Base-by-base conservation (phyloP, 1,140 invertebrate genomes). In the Drosophila virilis region DNA sequence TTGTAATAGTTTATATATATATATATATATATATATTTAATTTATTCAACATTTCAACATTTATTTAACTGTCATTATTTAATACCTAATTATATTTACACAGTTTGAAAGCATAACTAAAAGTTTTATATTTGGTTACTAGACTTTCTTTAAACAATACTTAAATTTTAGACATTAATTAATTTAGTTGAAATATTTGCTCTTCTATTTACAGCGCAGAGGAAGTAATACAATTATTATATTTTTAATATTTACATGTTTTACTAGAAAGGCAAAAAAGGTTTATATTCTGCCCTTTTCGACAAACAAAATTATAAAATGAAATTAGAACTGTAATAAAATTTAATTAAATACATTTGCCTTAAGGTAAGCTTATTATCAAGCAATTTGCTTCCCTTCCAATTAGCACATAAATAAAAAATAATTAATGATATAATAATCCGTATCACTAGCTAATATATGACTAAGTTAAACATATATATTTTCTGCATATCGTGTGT, bases 31-130 rank as follows among this genome's bases (percentile, higher is more conserved):
- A 78, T 70, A 59, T 77, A 61, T 69, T 80, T 71, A 43, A 77
- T 69, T 79, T 71, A 51, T 51, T 76, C 59, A 88, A 86, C 79
- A 81, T 62, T 81, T 77, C 51, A 86, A 86, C 83, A 86, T 69
- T 54, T 51, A 68, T 50, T 78, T 50, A 88, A 83, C 84, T 74
- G 38, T 50, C 40, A 58, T 75, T 46, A 15, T 42, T 71, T 60
- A 65, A 66, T 69, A 46, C 55, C 62, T 58, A 51, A 74, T 58
- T 62, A 17, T 89, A 89, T 84, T 74, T 88, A 88, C 80, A 89
- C 13, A 52, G 52, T 59, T 68, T 60, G 55, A 43, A 72, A 69
- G 46, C 46, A 48, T 13, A 57, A 13, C 12, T 5, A 52, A 38
- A 40, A 52, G 12, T 50, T 46, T 43, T 33, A 46, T 46, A 54